Conservation (phyloP, 2,888 invertebrate species). For the Candidula unifasciata region DNA sequence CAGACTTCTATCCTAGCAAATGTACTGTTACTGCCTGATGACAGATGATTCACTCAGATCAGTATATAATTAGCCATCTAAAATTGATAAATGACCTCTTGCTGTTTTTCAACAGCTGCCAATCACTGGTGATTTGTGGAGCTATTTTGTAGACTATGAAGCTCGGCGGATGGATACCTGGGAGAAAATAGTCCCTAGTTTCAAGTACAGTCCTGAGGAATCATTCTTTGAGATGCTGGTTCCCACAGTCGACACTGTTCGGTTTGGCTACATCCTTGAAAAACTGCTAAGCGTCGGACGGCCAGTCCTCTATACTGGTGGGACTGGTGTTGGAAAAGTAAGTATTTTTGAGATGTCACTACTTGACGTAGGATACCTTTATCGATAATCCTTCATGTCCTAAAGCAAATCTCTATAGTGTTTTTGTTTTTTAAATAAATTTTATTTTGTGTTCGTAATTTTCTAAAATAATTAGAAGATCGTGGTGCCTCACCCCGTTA, state of each 20-base stretch:
- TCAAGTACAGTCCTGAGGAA: conserved; percentile 83
- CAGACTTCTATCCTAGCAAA: no score
- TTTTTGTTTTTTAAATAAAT: no score
- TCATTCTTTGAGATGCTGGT: conserved; percentile 94
- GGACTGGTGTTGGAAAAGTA: conserved; percentile 90
- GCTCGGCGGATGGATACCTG: conserved; percentile 86
- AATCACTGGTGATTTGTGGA: conserved; percentile 85
- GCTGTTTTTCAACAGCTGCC: conserved; percentile 82
- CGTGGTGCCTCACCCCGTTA: no score
- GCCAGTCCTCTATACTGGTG: conserved; percentile 93
- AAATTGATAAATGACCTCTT: no score
- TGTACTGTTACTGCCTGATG: no score
- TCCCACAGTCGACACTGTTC: conserved; percentile 92
- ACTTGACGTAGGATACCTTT: not conserved
- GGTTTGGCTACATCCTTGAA: conserved; percentile 89
- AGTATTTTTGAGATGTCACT: conserved; percentile 12
- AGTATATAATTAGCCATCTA: no score
- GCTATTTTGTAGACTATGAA: conserved; percentile 86
- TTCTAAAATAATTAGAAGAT: no score
- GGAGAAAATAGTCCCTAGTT: conserved; percentile 87
- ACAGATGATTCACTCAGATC: no score
- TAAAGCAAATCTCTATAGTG: no score
- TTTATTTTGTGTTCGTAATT: no score
- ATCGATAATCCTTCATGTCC: not conserved
- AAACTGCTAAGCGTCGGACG: conserved; percentile 85